phyloP scores from a whole-genome alignment of 1,140 invertebrate species.

The Cotesia typhae region DNA sequence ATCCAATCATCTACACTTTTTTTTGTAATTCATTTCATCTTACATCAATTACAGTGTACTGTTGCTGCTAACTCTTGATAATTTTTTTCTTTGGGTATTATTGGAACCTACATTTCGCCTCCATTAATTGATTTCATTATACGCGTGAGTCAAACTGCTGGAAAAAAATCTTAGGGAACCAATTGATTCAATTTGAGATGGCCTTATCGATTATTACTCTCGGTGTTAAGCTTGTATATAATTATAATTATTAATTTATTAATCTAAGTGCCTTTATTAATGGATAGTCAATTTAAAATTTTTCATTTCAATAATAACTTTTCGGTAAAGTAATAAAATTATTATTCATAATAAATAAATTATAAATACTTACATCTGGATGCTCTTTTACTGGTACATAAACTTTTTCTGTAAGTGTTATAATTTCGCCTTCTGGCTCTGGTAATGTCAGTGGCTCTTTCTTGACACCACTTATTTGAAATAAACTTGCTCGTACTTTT shows the following conservation, averaged over 20 bases:
- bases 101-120: not conserved
- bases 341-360: constrained; percentile 28
- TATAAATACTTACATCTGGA: constrained; percentile 90
- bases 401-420: constrained; percentile 97
- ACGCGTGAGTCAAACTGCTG: too few relatives aligned
- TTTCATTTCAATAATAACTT: too few relatives aligned
- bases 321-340: not conserved
- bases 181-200: too few relatives aligned
- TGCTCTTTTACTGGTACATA: constrained; percentile 99
- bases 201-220: too few relatives aligned
- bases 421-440: constrained; percentile 89
- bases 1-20: constrained; percentile 32
- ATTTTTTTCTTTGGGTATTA: constrained; percentile 18
- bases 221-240: too few relatives aligned
- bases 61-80: not conserved
- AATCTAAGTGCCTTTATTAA: too few relatives aligned
- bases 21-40: constrained; percentile 22
- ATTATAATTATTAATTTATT: too few relatives aligned
- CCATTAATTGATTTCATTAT: too few relatives aligned
- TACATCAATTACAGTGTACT: constrained; percentile 26
- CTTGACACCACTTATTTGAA: constrained; percentile 97
- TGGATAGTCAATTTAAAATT: too few relatives aligned
- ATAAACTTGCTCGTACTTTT: constrained; percentile 94
- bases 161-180: not conserved
- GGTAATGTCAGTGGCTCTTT: constrained; percentile 93